Evolutionary conservation across 2,797 vertebrate species (phyloP).

Genomic region (Danio aesculapii): DNA sequence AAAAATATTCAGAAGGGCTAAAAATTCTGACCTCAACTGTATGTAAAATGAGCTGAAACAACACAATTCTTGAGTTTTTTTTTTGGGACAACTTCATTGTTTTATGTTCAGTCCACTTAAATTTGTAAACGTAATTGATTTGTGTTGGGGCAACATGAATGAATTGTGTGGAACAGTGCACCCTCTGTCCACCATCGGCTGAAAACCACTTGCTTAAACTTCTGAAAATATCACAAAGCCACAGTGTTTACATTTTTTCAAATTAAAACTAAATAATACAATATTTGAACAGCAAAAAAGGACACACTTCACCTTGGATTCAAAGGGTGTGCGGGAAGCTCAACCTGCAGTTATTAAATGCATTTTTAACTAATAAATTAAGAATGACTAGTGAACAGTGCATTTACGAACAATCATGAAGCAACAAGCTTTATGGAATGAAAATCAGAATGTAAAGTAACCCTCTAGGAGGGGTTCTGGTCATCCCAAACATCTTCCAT

Average conservation of each 20-base stretch:
- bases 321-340: slow-evolving; percentile 11
- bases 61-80: too few species aligned
- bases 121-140: too few species aligned
- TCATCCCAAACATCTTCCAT: too few species aligned
- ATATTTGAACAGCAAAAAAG: neutral
- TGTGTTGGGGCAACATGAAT: too few species aligned
- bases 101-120: too few species aligned
- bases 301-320: slow-evolving; percentile 31
- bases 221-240: neutral
- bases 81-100: too few species aligned
- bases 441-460: too few species aligned
- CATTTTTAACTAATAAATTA: neutral
- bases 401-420: neutral
- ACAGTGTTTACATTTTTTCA: slow-evolving; percentile 14
- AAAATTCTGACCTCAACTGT: too few species aligned
- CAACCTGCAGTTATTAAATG: neutral
- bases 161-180: too few species aligned
- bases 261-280: neutral
- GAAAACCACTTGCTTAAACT: slow-evolving; percentile 12
- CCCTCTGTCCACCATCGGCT: neutral
- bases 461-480: too few species aligned
- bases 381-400: neutral
- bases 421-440: neutral
- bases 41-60: too few species aligned
- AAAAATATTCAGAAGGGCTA: too few species aligned